phyloP scores from a whole-genome alignment of 2,797 vertebrate species.

The Pantherophis vulpinus region DNA sequence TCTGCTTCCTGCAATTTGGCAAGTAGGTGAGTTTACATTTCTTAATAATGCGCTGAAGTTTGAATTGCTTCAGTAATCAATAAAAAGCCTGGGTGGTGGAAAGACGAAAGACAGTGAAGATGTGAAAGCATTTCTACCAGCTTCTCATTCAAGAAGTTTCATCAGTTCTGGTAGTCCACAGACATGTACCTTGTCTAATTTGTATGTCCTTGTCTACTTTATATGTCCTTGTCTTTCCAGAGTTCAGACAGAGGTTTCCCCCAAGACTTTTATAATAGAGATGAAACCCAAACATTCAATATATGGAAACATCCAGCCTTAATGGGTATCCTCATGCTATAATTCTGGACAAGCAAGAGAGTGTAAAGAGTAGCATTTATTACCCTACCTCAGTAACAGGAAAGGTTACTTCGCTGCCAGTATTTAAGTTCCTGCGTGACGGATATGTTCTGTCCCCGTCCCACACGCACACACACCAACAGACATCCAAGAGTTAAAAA shows the following conservation, averaged over 20 bases:
- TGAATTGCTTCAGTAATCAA: not conserved
- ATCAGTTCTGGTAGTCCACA: not conserved
- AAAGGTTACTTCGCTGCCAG: not conserved
- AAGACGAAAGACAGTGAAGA: not conserved
- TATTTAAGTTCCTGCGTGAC: not conserved
- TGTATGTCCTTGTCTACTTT: not conserved
- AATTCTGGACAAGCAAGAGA: not conserved
- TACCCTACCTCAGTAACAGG: not conserved
- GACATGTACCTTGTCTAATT: not conserved
- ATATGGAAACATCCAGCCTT: not conserved
- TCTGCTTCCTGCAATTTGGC: not conserved
- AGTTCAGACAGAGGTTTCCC: not conserved
- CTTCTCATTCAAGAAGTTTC: not conserved
- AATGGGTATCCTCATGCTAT: not conserved
- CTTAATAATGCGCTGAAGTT: not conserved
- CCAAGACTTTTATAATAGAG: not conserved
- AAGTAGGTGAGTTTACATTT: not conserved
- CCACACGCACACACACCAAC: too few relatives aligned
- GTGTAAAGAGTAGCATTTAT: not conserved
- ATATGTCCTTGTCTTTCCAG: not conserved
- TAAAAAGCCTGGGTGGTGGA: not conserved
- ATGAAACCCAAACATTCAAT: not conserved
- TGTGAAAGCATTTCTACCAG: not conserved
- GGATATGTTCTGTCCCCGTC: too few relatives aligned
- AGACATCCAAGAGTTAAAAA: too few relatives aligned